Evolutionary conservation across 2,888 invertebrate genomes (phyloP).

Genomic region (Omphaloscelis lunosa): DNA sequence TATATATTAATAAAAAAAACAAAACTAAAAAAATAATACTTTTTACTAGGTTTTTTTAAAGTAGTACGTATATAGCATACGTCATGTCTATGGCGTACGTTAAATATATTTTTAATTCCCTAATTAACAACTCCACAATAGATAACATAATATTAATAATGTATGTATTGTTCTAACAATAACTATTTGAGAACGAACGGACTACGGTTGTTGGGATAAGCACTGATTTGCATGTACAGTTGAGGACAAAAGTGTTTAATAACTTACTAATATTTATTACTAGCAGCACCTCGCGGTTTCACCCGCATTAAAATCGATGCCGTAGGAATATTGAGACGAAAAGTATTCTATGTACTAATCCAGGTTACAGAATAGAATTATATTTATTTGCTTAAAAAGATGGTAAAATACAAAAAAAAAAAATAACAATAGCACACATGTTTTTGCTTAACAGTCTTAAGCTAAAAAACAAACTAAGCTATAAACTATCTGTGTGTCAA

Average conservation of each 20-base stretch:
- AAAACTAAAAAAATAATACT: too few species aligned
- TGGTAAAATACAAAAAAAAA: too few species aligned
- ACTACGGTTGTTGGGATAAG: constrained; percentile 31
- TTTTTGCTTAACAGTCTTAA: too few species aligned
- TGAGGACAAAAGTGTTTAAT: neutral
- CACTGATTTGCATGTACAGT: constrained; percentile 64
- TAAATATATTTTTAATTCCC: neutral
- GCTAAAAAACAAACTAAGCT: too few species aligned
- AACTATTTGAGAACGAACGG: constrained; percentile 55
- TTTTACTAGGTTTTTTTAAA: too few species aligned
- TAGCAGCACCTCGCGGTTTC: accelerated
- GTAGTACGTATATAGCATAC: too few species aligned
- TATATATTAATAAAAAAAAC: too few species aligned
- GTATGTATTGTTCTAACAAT: constrained; percentile 60
- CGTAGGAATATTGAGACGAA: neutral
- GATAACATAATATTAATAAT: constrained; percentile 44
- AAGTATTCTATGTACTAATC: neutral
- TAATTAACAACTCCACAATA: constrained; percentile 26
- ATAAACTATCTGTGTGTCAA: neutral
- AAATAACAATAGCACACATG: too few species aligned
- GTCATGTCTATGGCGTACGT: too few species aligned
- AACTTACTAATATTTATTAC: neutral
- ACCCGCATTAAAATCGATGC: neutral
- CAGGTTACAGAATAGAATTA: too few species aligned
- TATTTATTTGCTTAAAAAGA: too few species aligned